Evolutionary conservation across 2,888 invertebrate species (phyloP).

Genomic region (Athetis lepigone): DNA sequence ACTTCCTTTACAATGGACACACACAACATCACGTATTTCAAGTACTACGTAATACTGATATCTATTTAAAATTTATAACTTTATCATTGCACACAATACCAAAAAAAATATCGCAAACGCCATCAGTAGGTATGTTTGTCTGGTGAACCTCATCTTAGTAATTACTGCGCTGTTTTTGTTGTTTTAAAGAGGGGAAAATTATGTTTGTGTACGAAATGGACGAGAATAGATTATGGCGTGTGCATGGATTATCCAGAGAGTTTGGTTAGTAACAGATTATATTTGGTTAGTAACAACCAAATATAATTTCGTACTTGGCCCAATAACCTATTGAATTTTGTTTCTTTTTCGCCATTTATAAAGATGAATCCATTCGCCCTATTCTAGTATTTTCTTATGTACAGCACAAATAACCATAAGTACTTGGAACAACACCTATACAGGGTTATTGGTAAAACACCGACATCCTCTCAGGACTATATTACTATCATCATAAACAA

Average conservation of each 20-base stretch:
- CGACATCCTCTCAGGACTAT: too few species aligned
- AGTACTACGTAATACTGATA: slow-evolving; percentile 13
- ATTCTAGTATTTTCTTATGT: too few species aligned
- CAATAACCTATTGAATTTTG: too few species aligned
- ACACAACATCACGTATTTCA: slow-evolving; percentile 3
- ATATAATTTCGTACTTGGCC: too few species aligned
- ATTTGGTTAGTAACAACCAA: too few species aligned
- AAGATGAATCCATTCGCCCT: too few species aligned
- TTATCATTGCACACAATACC: slow-evolving; percentile 7
- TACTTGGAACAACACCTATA: too few species aligned
- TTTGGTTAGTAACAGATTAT: too few species aligned
- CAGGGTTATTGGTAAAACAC: too few species aligned
- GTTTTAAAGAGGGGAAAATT: background rate
- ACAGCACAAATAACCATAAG: too few species aligned
- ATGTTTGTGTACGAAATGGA: background rate
- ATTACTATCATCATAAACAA: too few species aligned
- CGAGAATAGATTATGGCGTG: background rate
- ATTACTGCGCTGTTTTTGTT: background rate
- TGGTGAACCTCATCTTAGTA: background rate
- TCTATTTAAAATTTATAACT: slow-evolving; percentile 30
- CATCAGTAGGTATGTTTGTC: slow-evolving; percentile 2
- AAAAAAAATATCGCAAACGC: slow-evolving; percentile 8
- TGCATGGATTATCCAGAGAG: background rate
- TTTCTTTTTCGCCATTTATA: too few species aligned
- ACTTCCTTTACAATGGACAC: background rate